A percentile compares a stretch with the other conserved stretches of the same genome.
phyloP scores from a whole-genome alignment of 1,140 invertebrate species.

The Araneus ventricosus region DNA sequence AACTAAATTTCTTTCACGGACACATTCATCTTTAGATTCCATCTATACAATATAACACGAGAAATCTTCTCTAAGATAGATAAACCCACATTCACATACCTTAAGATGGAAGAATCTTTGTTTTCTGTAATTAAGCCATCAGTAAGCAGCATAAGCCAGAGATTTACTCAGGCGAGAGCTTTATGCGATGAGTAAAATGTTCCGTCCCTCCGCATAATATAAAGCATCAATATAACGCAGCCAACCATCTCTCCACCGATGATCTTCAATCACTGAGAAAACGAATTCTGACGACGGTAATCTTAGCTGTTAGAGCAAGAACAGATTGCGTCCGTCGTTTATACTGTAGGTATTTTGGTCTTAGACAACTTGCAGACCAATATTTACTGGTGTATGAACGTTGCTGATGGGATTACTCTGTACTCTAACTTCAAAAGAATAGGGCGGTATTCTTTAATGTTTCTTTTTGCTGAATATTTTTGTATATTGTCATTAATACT shows the following conservation, averaged over 20 bases:
- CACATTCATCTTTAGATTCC: neutral
- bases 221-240: slow-evolving; percentile 13
- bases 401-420: no score
- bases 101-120: slow-evolving; percentile 2
- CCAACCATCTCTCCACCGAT: neutral
- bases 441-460: no score
- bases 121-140: slow-evolving; percentile 60
- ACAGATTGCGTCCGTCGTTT: slow-evolving; percentile 17
- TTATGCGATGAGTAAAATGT: slow-evolving; percentile 30
- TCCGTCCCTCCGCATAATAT: slow-evolving; percentile 3
- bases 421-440: no score
- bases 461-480: no score
- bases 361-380: neutral
- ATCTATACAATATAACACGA: neutral
- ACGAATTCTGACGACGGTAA: slow-evolving; percentile 42
- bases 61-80: neutral
- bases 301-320: neutral
- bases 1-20: neutral
- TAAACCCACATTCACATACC: neutral
- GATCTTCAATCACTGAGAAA: slow-evolving; percentile 32
- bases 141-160: slow-evolving; percentile 53
- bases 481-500: no score
- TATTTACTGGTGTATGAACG: neutral
- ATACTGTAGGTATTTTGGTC: neutral
- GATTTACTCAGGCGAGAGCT: slow-evolving; percentile 32